Evolutionary conservation across 2,113 vertebrate species (phyloP).

Genomic region (Miniopterus natalensis): DNA sequence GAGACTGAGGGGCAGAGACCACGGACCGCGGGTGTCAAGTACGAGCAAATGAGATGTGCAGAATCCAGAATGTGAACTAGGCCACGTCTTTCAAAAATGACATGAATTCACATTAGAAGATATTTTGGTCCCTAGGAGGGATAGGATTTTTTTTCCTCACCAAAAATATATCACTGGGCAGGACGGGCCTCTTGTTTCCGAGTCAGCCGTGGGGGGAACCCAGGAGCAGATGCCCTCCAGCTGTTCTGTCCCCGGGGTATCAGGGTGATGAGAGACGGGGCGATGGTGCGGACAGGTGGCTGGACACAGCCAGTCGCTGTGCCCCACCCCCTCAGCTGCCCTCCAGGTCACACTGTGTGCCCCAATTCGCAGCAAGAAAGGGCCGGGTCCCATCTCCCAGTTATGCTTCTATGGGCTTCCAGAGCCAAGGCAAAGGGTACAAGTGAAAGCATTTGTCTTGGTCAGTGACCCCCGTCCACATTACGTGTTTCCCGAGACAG

Average conservation of each 20-base stretch:
- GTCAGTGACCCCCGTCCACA: not conserved
- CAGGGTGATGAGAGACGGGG: not conserved
- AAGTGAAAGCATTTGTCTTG: not conserved
- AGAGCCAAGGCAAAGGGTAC: not conserved
- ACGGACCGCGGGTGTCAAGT: not conserved
- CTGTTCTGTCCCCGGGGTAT: slow-evolving; percentile 27
- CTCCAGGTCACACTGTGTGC: not conserved
- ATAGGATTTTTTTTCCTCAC: slow-evolving; percentile 56
- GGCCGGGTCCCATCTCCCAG: too few relatives aligned
- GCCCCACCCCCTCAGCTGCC: not conserved
- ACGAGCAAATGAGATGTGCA: not conserved
- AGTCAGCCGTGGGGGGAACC: slow-evolving; percentile 8
- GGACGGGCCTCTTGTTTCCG: not conserved
- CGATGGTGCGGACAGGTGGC: slow-evolving; percentile 59
- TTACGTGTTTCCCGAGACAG: not conserved
- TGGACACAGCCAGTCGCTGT: not conserved
- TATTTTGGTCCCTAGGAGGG: slow-evolving; percentile 40
- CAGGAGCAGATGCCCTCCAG: slow-evolving; percentile 61
- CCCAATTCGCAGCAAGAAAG: slow-evolving; percentile 45
- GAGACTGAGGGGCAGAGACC: not conserved
- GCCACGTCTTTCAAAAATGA: slow-evolving; percentile 42
- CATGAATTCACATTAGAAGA: slow-evolving; percentile 19
- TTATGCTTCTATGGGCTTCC: not conserved
- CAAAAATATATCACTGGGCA: slow-evolving; percentile 69
- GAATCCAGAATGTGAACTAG: slow-evolving; percentile 23